Conservation (phyloP, 2,797 vertebrate genomes). For the Lutjanus argentimaculatus region DNA sequence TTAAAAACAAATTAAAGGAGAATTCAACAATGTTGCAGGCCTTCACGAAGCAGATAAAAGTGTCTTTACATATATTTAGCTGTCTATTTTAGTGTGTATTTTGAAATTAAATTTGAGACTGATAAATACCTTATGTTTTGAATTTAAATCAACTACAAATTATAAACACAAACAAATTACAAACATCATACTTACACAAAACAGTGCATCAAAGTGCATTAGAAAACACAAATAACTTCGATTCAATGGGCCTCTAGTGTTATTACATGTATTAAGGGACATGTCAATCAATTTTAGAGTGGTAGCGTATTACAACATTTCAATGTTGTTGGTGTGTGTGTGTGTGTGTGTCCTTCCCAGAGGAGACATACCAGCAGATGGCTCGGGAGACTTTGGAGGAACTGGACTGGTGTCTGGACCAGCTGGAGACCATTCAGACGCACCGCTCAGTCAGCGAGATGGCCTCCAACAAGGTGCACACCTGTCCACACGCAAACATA, state of each 20-base stretch:
- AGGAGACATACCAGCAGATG: constrained; percentile 92
- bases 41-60: neutral
- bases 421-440: constrained; percentile 91
- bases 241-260: neutral
- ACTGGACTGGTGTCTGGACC: constrained; percentile 92
- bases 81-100: neutral
- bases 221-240: neutral
- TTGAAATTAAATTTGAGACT: neutral
- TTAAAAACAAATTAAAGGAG: neutral
- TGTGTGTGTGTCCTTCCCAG: constrained; percentile 73
- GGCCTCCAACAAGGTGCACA: constrained; percentile 89
- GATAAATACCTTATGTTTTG: neutral
- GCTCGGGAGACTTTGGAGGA: constrained; percentile 91
- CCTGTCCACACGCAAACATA: constrained; percentile 37
- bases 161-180: no score
- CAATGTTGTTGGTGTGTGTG: neutral
- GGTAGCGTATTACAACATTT: neutral
- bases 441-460: constrained; percentile 91
- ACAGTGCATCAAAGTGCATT: neutral
- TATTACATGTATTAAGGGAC: neutral
- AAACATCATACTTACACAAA: neutral
- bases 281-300: neutral
- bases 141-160: neutral
- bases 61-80: neutral
- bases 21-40: neutral